Percentiles rank a stretch among this genome's conserved stretches.
These are phyloP conservation scores for Sebastes matsubarae DNA, from an alignment of 2,797 vertebrate genomes.

Conservation along the genomic window DNA sequence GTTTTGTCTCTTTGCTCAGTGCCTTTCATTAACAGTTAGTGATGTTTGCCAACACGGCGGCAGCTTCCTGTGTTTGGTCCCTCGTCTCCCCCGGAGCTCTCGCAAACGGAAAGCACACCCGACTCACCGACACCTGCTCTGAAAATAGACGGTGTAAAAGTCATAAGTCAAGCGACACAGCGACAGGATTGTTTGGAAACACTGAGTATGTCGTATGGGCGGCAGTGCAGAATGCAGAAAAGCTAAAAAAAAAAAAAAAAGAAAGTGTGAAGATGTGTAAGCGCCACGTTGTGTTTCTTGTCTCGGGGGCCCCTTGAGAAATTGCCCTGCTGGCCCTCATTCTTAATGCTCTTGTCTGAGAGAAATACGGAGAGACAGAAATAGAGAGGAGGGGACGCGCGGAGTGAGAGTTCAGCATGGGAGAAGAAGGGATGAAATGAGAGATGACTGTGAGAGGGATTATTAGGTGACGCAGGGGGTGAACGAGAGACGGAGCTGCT, in stretches of 20 bases:
- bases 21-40: constrained; percentile 33
- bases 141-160: constrained; percentile 7
- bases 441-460: constrained; percentile 30
- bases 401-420: constrained; percentile 4
- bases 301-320: constrained; percentile 5
- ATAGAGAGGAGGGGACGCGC: constrained; percentile 8
- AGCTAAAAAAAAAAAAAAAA: background rate
- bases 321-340: constrained; percentile 12
- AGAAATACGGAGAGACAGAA: constrained; percentile 11
- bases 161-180: background rate
- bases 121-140: background rate
- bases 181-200: background rate
- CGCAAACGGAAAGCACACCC: background rate
- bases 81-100: background rate
- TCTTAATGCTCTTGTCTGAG: constrained; percentile 26
- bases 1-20: constrained; percentile 40
- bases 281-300: background rate
- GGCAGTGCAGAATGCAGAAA: background rate
- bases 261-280: constrained; percentile 2
- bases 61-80: constrained; percentile 29
- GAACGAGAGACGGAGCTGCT: background rate
- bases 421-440: constrained; percentile 23
- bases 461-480: constrained; percentile 30
- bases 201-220: background rate
- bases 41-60: constrained; percentile 21